Conservation (phyloP, 2,888 invertebrate species). For the Acleris cristana region DNA sequence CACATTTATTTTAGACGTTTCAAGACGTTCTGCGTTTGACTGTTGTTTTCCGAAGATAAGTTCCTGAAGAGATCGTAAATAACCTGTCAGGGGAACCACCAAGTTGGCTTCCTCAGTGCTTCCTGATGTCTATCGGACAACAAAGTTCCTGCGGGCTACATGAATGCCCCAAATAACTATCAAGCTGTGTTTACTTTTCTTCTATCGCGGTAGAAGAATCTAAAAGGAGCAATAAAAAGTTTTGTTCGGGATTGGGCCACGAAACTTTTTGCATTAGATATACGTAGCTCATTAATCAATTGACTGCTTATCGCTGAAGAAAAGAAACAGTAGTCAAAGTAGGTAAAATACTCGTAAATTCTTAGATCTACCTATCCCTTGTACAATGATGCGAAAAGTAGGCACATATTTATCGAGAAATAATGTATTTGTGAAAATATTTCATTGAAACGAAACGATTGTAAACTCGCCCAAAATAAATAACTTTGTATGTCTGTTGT, state of each 20-base stretch:
- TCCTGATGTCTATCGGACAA: constrained; percentile 32
- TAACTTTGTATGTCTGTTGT: no score
- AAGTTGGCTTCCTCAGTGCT: constrained; percentile 25
- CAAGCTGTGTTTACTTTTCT: constrained; percentile 32
- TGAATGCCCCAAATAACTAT: constrained; percentile 35
- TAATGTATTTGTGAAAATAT: no score
- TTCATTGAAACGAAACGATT: no score
- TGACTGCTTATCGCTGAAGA: constrained; percentile 6
- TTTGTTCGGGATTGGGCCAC: constrained; percentile 18
- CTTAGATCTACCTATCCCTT: no score
- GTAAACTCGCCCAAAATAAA: no score
- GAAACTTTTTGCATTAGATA: constrained; percentile 24
- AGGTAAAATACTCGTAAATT: no score
- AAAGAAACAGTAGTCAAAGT: neutral
- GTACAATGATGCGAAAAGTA: no score
- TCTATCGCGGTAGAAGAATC: constrained; percentile 15
- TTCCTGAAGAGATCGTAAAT: constrained; percentile 39
- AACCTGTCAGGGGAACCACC: constrained; percentile 40
- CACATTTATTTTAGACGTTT: constrained; percentile 31
- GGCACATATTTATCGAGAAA: no score
- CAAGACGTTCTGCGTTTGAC: constrained; percentile 15
- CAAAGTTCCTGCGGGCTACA: constrained; percentile 25
- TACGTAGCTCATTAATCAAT: constrained; percentile 21
- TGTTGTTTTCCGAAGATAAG: constrained; percentile 38
- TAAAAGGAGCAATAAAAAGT: constrained; percentile 28